Base-by-base conservation (phyloP, 1,140 invertebrate species). In the Parapsyche elsis region DNA sequence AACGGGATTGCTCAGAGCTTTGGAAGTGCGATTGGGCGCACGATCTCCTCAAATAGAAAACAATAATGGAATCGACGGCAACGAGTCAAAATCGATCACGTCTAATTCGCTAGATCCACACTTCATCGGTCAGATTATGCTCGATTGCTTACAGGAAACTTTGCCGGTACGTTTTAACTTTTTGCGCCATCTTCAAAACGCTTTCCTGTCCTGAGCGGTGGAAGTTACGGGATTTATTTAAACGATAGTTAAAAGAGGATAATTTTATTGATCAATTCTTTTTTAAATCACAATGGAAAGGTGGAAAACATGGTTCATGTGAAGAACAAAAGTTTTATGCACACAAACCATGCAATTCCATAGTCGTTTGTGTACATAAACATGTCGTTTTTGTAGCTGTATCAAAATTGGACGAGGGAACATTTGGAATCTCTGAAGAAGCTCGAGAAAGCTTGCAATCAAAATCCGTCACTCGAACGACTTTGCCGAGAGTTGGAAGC, bases 401-500 rank as follows among this genome's bases (percentile, higher is more conserved):
- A 97, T 86, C 92, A 94, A 84, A 91, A 92, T 84, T 97, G 95
- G 85, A 87, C 96, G n/a, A 92, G 95, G 78, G 91, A 93, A 75
- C 92, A 96, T 81, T 90, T 94, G 71, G 90, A 92, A 16, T 92
- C 96, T 0, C 86, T 98, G 38, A 92, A 94, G 84, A 92, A 93
- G 81, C 86, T 97, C 57, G 95, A 96, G 85, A 90, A 91, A 44
- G 91, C 93, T 21, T 94, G 93, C 84, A 92, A 24, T 26, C 45
- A 53, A 38, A 67, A 53, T 38, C 80, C 80, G 1, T 49, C 78
- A 5, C 61, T 83, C 19, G 82, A 96, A 83, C 92, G 94, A 83
- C 85, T 95, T 5, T 96, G 95, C 85, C 90, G 93, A 49, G 94
- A 96, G 59, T 96, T 97, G 88, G 96, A 98, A 86, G 91, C 92